phyloP scores from a whole-genome alignment of 2,888 invertebrate species.

The Rhopalosiphum nymphaeae region DNA sequence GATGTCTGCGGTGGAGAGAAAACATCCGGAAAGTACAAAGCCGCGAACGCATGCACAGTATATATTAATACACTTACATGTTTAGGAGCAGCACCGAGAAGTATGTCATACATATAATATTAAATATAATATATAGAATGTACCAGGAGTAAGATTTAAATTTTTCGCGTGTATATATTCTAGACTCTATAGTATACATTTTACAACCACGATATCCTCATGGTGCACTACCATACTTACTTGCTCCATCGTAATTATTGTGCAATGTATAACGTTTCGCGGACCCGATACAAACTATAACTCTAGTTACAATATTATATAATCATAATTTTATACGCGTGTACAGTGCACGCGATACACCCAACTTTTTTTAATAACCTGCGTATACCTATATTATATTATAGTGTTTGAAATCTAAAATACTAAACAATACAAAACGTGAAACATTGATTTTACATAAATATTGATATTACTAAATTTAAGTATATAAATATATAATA shows the following conservation, averaged over 20 bases:
- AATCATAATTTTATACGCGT: neutral
- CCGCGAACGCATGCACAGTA: neutral
- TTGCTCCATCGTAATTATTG: neutral
- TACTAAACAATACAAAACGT: too few species aligned
- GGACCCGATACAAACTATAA: neutral
- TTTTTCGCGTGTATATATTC: neutral
- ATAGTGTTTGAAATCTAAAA: too few species aligned
- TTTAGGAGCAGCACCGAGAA: neutral
- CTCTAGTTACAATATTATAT: neutral
- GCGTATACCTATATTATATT: too few species aligned
- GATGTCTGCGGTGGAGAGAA: slow-evolving; percentile 8
- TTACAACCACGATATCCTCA: neutral
- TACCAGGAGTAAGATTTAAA: neutral
- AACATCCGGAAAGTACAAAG: neutral
- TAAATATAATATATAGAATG: neutral
- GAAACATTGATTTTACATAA: too few species aligned
- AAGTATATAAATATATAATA: too few species aligned
- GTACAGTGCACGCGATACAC: neutral
- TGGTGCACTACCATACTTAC: neutral
- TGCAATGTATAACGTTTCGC: neutral
- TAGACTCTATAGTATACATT: neutral
- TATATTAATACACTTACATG: neutral
- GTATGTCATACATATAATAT: neutral
- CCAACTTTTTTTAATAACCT: neutral
- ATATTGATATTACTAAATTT: too few species aligned